These are phyloP conservation scores for Serilophus lunatus DNA, from an alignment of 2,113 vertebrate genomes.

Conservation along the genomic window DNA sequence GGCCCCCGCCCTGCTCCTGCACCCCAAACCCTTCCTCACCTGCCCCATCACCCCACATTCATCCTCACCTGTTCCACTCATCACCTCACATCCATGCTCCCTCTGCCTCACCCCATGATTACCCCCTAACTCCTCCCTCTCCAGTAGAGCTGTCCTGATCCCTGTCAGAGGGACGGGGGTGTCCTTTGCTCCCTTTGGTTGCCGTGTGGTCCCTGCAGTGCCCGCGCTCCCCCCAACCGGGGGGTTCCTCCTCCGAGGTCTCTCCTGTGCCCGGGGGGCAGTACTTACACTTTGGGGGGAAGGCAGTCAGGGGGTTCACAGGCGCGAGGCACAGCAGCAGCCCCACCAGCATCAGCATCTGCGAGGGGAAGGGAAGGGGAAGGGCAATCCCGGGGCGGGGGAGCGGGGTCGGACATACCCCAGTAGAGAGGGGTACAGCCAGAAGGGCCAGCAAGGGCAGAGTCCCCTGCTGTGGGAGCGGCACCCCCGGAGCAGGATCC, in stretches of 20 bases:
- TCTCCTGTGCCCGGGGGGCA: not conserved
- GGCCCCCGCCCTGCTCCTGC: fast-evolving
- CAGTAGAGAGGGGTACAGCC: not conserved
- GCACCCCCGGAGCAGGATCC: not conserved
- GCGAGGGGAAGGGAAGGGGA: not conserved
- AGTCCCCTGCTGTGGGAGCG: not conserved
- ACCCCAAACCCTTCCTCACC: not conserved
- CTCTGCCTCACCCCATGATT: not conserved
- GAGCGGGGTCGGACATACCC: not conserved
- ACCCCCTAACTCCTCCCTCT: not conserved
- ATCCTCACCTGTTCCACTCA: not conserved
- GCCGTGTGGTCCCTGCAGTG: not conserved
- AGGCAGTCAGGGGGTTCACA: not conserved
- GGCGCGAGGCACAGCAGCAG: not conserved
- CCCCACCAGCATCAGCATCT: constrained; percentile 24
- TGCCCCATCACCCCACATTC: not conserved
- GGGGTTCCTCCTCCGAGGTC: not conserved
- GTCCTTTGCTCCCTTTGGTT: not conserved
- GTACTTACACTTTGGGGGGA: constrained; percentile 30
- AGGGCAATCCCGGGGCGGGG: not conserved
- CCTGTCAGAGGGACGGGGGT: not conserved
- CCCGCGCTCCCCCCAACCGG: fast-evolving
- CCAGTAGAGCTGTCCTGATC: not conserved
- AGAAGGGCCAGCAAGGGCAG: not conserved
- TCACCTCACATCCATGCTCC: not conserved